phyloP scores from a whole-genome alignment of 2,797 vertebrate species.

The Brachymystax lenok region DNA sequence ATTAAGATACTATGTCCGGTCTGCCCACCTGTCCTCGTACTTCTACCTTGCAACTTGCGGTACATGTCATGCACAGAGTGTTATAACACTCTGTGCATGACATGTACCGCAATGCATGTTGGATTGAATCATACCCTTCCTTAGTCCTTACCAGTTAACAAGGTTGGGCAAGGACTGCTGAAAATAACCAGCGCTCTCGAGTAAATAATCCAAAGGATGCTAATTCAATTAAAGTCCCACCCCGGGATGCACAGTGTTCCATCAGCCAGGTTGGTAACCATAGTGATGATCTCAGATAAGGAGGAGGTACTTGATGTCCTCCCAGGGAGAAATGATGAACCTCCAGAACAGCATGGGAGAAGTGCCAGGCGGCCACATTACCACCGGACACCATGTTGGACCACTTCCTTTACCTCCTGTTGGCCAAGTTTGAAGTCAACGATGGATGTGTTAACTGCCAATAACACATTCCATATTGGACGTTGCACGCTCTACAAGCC shows the following conservation, averaged over 20 bases:
- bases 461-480: not conserved
- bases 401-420: not conserved
- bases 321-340: slow-evolving; percentile 23
- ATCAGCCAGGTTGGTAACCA: slow-evolving; percentile 41
- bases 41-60: not conserved
- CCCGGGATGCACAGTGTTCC: slow-evolving; percentile 23
- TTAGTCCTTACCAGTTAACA: not conserved
- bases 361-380: slow-evolving; percentile 27
- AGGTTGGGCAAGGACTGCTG: not conserved
- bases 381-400: not conserved
- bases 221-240: slow-evolving; percentile 14
- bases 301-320: slow-evolving; percentile 14
- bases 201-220: not conserved
- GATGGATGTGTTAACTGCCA: not conserved
- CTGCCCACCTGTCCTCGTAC: not conserved
- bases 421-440: not conserved
- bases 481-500: not conserved
- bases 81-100: not conserved
- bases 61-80: no score
- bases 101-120: not conserved
- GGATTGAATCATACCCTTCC: not conserved
- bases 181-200: not conserved
- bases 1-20: not conserved
- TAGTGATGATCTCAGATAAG: slow-evolving; percentile 42
- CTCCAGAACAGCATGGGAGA: slow-evolving; percentile 23